These are phyloP conservation scores for Pyrochroa serraticornis DNA, from an alignment of 2,888 invertebrate genomes.

Conservation along the genomic window DNA sequence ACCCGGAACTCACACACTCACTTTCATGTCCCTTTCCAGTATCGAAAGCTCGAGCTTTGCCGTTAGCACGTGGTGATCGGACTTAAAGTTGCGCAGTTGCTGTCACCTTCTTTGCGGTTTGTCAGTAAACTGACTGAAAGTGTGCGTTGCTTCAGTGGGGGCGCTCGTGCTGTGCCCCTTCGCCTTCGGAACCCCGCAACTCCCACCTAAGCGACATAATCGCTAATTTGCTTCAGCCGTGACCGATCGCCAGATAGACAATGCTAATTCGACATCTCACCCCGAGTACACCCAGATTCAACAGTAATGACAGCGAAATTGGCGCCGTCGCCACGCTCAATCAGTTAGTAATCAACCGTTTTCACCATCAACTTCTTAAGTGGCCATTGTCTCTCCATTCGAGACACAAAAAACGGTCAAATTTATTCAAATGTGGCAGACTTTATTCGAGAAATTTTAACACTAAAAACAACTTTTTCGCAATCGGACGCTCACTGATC, in stretches of 20 bases:
- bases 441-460: too few relatives aligned
- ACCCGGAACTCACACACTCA: too few relatives aligned
- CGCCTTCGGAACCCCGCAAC: constrained; percentile 17
- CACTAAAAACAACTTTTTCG: too few relatives aligned
- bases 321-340: too few relatives aligned
- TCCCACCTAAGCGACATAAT: constrained; percentile 28
- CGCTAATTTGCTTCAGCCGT: constrained; percentile 14
- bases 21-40: not conserved
- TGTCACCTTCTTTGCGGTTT: constrained; percentile 12
- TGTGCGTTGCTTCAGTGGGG: not conserved
- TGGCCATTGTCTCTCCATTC: too few relatives aligned
- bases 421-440: too few relatives aligned
- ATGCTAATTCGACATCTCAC: not conserved
- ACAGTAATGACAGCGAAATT: too few relatives aligned
- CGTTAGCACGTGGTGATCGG: constrained; percentile 23
- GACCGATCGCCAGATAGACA: not conserved
- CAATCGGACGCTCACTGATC: not conserved
- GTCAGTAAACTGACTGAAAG: constrained; percentile 19
- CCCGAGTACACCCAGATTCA: too few relatives aligned
- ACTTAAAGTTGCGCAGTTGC: constrained; percentile 16
- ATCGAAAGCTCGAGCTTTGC: constrained; percentile 17
- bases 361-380: too few relatives aligned
- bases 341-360: too few relatives aligned
- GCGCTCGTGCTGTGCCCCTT: constrained; percentile 7
- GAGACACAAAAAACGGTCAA: too few relatives aligned